A percentile compares a stretch with the other conserved stretches of the same genome.
These are phyloP conservation scores for Geophilus truncorum DNA, from an alignment of 2,888 invertebrate genomes.

Conservation along the genomic window DNA sequence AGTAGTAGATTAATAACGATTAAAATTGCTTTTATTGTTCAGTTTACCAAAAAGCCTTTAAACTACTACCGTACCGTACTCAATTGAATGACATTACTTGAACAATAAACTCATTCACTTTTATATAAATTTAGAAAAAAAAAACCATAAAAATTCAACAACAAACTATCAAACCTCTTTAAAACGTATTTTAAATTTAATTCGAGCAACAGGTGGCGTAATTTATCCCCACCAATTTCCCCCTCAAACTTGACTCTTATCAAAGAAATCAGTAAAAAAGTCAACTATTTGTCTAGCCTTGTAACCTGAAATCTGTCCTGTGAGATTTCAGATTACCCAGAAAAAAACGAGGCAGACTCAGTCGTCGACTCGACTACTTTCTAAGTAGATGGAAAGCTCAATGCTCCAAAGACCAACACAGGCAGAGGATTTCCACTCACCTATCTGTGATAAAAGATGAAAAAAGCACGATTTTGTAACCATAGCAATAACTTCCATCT, in stretches of 20 bases:
- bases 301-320: background rate
- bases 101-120: no score
- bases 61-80: no score
- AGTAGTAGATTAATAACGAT: no score
- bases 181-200: no score
- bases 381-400: background rate
- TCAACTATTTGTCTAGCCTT: background rate
- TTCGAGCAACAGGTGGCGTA: no score
- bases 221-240: background rate
- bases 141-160: no score
- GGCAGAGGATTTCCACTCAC: background rate
- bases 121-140: background rate
- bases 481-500: background rate
- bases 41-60: no score
- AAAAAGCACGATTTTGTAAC: background rate
- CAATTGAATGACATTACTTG: no score
- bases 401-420: background rate
- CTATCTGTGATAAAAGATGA: background rate
- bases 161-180: no score
- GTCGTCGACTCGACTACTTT: background rate
- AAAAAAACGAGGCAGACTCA: background rate
- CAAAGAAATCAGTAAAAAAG: background rate
- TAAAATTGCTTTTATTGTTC: no score
- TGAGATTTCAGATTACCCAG: background rate
- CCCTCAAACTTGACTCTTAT: background rate